Evolutionary conservation across 2,888 invertebrate genomes (phyloP).

Genomic region (Thereva nobilitata): DNA sequence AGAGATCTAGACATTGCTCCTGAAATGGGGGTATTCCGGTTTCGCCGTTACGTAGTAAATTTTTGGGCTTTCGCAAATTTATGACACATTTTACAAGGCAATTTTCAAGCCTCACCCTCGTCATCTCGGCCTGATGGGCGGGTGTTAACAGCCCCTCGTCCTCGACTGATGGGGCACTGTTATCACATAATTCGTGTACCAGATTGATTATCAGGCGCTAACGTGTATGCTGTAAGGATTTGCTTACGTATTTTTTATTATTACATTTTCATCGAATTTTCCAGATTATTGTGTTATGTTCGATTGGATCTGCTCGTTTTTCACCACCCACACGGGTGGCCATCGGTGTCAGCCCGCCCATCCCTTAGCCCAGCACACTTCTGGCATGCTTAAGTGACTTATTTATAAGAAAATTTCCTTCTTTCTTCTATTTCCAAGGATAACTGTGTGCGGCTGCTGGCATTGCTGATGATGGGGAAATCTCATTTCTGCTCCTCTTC

Average conservation of each 20-base stretch:
- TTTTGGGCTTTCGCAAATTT: constrained; percentile 12
- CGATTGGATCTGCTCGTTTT: no score
- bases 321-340: no score
- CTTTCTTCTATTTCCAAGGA: no score
- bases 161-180: background rate
- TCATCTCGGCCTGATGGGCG: background rate
- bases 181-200: no score
- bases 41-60: background rate
- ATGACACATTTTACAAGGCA: constrained; percentile 15
- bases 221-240: background rate
- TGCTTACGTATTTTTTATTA: constrained; percentile 11
- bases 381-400: no score
- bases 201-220: constrained; percentile 6
- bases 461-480: no score
- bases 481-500: no score
- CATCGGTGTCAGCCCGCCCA: no score
- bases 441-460: no score
- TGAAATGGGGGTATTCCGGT: background rate
- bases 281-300: background rate
- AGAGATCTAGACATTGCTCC: background rate
- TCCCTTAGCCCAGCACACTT: no score
- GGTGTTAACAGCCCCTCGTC: constrained; percentile 13
- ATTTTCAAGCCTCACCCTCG: background rate
- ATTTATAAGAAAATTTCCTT: no score
- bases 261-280: constrained; percentile 17